Evolutionary conservation across 1,140 invertebrate species (phyloP).

Genomic region (Himalopsyche phryganea): DNA sequence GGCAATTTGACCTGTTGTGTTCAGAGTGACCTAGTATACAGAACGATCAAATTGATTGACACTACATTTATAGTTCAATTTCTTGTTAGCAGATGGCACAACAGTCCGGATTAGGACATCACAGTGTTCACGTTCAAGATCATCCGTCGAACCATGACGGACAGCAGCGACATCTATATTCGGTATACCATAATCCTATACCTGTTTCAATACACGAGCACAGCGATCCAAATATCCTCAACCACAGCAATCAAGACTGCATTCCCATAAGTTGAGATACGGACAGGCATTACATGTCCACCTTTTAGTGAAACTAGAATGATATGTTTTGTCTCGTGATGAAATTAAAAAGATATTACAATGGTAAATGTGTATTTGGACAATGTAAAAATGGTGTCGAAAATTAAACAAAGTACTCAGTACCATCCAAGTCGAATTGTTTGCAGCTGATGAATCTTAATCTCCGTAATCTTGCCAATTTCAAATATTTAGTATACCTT

Average conservation of each 20-base stretch:
- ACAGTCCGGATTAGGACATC: conserved; percentile 1
- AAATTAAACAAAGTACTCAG: too few species aligned
- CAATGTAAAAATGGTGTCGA: too few species aligned
- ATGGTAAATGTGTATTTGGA: too few species aligned
- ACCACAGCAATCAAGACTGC: conserved; percentile 31
- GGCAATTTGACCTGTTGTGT: too few species aligned
- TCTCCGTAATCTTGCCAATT: too few species aligned
- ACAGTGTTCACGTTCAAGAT: conserved; percentile 15
- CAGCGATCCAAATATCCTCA: conserved; percentile 15
- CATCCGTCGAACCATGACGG: conserved; percentile 11
- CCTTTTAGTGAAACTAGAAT: neutral
- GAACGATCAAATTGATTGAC: too few species aligned
- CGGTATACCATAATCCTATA: conserved; percentile 24
- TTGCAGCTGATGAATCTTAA: too few species aligned
- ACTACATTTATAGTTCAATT: too few species aligned
- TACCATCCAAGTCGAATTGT: too few species aligned
- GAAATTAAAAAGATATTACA: neutral
- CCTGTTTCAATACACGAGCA: conserved; percentile 22
- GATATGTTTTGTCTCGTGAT: neutral
- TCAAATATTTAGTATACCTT: too few species aligned
- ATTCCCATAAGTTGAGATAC: conserved; percentile 31
- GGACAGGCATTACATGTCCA: neutral
- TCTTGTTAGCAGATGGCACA: conserved; percentile 6
- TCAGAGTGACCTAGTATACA: too few species aligned
- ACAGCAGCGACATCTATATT: conserved; percentile 22